phyloP scores from a whole-genome alignment of 2,888 invertebrate genomes.

The Gandaritis pyraliata region DNA sequence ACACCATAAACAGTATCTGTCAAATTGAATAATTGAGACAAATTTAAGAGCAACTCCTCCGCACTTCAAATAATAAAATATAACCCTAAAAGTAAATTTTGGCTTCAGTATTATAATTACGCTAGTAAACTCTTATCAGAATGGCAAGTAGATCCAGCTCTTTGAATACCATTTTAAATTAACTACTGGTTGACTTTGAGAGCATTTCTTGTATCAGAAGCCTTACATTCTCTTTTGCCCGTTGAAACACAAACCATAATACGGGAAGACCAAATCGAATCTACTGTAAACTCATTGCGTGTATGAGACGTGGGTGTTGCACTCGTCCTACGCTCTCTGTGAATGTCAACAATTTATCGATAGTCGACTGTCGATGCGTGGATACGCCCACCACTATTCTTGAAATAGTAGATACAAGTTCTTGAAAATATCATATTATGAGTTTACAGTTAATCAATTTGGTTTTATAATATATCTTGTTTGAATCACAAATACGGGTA shows the following conservation, averaged over 20 bases:
- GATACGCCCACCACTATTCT: conserved; percentile 23
- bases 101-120: too few species aligned
- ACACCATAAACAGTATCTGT: background rate
- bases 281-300: conserved; percentile 6
- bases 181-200: too few species aligned
- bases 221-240: too few species aligned
- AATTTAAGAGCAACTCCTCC: too few species aligned
- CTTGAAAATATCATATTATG: background rate
- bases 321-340: conserved; percentile 25
- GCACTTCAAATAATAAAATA: too few species aligned
- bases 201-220: too few species aligned
- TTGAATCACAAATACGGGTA: background rate
- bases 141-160: too few species aligned
- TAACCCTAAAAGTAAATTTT: too few species aligned
- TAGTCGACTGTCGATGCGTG: conserved; percentile 14
- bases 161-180: too few species aligned
- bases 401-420: background rate
- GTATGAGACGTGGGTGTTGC: conserved; percentile 26
- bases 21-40: too few species aligned
- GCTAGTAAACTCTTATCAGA: too few species aligned
- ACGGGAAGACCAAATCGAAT: background rate
- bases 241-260: too few species aligned
- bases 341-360: conserved; percentile 27
- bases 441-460: conserved; percentile 7
- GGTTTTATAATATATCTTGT: background rate